These are phyloP conservation scores for Arbacia lixula DNA, from an alignment of 53 echinoderm and acorn worm species.

Conservation along the genomic window DNA sequence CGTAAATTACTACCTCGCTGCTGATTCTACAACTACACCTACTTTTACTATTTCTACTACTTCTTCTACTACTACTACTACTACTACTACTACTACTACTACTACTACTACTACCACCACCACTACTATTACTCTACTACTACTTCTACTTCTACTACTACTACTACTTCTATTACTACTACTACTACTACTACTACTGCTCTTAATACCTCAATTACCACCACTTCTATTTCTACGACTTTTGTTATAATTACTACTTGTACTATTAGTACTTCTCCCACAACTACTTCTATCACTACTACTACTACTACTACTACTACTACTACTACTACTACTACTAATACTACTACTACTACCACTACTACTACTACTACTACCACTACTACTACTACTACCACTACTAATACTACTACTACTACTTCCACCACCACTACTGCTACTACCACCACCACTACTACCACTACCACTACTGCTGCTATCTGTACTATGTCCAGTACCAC, in stretches of 20 bases:
- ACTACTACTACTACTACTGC: background rate
- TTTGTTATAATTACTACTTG: background rate
- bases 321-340: constrained; percentile 13
- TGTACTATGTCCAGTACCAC: background rate
- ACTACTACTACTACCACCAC: background rate
- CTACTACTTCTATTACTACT: background rate
- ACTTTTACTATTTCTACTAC: background rate
- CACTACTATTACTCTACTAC: background rate
- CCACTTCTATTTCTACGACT: background rate
- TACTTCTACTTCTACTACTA: background rate
- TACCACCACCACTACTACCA: background rate
- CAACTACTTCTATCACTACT: background rate
- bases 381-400: background rate
- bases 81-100: background rate
- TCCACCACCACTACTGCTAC: background rate
- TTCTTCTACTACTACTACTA: background rate
- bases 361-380: background rate
- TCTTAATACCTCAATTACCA: background rate
- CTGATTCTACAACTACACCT: background rate
- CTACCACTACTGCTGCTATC: too few relatives aligned
- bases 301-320: background rate
- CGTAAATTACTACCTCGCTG: background rate
- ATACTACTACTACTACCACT: background rate
- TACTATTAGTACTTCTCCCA: background rate
- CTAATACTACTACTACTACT: background rate